These are phyloP conservation scores for Tetanocera ferruginea DNA, from an alignment of 2,888 invertebrate genomes.

Conservation along the genomic window DNA sequence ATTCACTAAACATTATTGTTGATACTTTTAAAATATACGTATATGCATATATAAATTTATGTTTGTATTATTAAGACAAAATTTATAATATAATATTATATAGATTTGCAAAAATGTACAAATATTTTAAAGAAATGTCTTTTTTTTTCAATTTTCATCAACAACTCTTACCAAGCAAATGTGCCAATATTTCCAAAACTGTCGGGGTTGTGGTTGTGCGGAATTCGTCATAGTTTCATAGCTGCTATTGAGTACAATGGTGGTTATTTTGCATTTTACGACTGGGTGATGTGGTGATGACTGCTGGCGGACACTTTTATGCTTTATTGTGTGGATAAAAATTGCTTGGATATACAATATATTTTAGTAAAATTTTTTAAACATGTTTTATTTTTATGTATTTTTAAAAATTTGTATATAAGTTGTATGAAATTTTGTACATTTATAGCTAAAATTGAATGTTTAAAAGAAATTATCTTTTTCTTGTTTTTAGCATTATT, in stretches of 20 bases:
- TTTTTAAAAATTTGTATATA: constrained; percentile 11
- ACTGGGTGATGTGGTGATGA: not conserved
- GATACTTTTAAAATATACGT: not conserved
- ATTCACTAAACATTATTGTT: not conserved
- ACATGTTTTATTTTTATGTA: constrained; percentile 22
- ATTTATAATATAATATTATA: constrained; percentile 24
- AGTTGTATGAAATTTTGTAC: constrained; percentile 4
- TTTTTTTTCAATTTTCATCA: not conserved
- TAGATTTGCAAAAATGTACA: constrained; percentile 27
- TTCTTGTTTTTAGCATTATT: constrained; percentile 9
- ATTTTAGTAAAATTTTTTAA: constrained; percentile 28
- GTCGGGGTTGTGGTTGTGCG: not conserved
- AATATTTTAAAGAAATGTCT: constrained; percentile 5
- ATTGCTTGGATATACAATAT: constrained; percentile 24
- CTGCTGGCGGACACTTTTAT: not conserved
- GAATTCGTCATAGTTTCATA: not conserved
- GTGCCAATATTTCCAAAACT: constrained; percentile 1
- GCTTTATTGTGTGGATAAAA: constrained; percentile 17
- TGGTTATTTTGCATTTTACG: not conserved
- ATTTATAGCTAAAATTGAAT: constrained; percentile 4
- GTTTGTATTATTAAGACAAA: not conserved
- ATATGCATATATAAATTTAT: constrained; percentile 23
- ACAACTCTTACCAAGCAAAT: constrained; percentile 24
- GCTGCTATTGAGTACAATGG: not conserved
- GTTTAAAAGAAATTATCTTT: constrained; percentile 1